Percentiles rank a stretch among this genome's conserved stretches.
phyloP scores from a whole-genome alignment of 1,140 invertebrate species.

The Drosophila miranda region DNA sequence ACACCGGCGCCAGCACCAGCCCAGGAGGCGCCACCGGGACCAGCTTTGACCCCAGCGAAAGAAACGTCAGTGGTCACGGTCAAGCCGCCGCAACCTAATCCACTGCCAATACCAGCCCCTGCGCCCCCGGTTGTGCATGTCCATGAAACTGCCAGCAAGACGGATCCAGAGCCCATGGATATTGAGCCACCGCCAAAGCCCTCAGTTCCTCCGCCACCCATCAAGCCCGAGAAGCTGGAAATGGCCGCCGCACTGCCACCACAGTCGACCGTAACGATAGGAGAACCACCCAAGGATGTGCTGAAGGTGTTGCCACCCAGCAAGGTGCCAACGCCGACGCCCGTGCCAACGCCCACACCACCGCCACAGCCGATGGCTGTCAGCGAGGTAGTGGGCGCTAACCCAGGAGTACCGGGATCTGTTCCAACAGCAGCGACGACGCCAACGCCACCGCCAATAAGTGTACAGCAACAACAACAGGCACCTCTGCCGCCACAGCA shows the following conservation, averaged over 20 bases:
- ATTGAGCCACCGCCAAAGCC: slow-evolving; percentile 76
- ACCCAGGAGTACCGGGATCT: slow-evolving; percentile 16
- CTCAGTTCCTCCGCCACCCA: slow-evolving; percentile 63
- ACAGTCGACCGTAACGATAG: slow-evolving; percentile 34
- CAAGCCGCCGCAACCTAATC: slow-evolving; percentile 37
- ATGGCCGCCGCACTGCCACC: slow-evolving; percentile 47
- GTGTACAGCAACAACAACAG: slow-evolving; percentile 40
- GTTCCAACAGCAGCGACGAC: slow-evolving; percentile 31
- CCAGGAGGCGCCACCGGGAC: background rate
- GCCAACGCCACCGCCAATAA: slow-evolving; percentile 51
- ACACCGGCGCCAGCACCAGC: slow-evolving; percentile 14
- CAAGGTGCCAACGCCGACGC: slow-evolving; percentile 47
- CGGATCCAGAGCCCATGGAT: slow-evolving; percentile 80
- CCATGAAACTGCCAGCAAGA: slow-evolving; percentile 71
- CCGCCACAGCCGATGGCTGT: slow-evolving; percentile 23
- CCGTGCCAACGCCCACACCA: slow-evolving; percentile 59
- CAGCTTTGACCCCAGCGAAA: slow-evolving; percentile 11
- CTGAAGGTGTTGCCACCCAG: slow-evolving; percentile 24
- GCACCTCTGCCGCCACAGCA: slow-evolving; percentile 25
- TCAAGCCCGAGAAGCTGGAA: slow-evolving; percentile 61
- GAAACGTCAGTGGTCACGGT: background rate
- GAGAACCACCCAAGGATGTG: slow-evolving; percentile 28
- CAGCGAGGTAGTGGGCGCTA: slow-evolving; percentile 29
- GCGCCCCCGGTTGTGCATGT: slow-evolving; percentile 33
- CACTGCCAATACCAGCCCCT: slow-evolving; percentile 10